These are phyloP conservation scores for Xylota segnis DNA, from an alignment of 2,888 invertebrate genomes.

Conservation along the genomic window DNA sequence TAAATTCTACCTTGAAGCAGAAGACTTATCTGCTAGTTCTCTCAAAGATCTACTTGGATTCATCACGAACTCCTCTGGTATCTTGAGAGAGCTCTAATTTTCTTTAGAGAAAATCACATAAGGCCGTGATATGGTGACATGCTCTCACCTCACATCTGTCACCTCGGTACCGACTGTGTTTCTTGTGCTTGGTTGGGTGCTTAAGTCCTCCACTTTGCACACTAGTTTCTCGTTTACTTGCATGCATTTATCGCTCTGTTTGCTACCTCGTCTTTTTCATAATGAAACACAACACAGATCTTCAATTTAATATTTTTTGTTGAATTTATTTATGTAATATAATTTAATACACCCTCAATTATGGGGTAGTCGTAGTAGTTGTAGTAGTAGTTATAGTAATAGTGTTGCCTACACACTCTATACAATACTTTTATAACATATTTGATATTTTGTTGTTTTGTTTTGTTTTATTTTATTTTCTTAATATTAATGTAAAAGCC, in stretches of 20 bases:
- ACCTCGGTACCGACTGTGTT: too few species aligned
- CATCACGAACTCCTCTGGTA: too few species aligned
- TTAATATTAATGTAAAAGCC: slow-evolving; percentile 58
- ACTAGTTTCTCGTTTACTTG: neutral
- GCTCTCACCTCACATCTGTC: too few species aligned
- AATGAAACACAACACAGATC: slow-evolving; percentile 5
- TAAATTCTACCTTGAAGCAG: too few species aligned
- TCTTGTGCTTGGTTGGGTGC: neutral
- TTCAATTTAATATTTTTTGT: slow-evolving; percentile 45
- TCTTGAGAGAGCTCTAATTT: too few species aligned
- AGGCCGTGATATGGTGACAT: too few species aligned
- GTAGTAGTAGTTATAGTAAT: slow-evolving; percentile 47
- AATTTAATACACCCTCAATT: slow-evolving; percentile 64
- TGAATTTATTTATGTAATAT: slow-evolving; percentile 69
- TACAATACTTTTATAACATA: slow-evolving; percentile 56
- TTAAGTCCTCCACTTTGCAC: neutral
- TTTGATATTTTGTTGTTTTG: slow-evolving; percentile 38
- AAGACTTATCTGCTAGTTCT: too few species aligned
- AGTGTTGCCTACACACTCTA: slow-evolving; percentile 59
- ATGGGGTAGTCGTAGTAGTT: slow-evolving; percentile 58
- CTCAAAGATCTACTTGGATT: too few species aligned
- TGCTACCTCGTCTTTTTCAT: neutral
- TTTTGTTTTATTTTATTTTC: slow-evolving; percentile 37
- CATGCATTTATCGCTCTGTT: neutral
- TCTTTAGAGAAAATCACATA: too few species aligned